phyloP scores from a whole-genome alignment of 2,888 invertebrate species.

The Autographa gamma region DNA sequence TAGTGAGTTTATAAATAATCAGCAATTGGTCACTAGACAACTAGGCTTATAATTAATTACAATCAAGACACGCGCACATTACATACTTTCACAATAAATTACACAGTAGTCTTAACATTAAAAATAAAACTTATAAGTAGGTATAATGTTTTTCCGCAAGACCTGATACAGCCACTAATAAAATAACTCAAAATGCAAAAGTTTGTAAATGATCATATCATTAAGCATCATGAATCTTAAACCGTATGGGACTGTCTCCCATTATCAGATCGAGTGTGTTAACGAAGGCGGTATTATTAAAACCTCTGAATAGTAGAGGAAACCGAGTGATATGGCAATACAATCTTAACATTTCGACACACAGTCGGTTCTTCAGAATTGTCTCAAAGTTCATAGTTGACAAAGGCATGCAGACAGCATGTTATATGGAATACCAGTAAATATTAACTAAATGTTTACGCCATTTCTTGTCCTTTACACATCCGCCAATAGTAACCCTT shows the following conservation, averaged over 20 bases:
- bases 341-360: background rate
- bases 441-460: slow-evolving; percentile 48
- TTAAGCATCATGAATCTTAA: background rate
- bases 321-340: background rate
- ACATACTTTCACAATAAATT: background rate
- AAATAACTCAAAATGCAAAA: too few species aligned
- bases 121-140: background rate
- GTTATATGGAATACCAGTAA: background rate
- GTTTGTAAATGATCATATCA: background rate
- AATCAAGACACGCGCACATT: background rate
- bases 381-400: background rate
- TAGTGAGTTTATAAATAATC: background rate
- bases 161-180: background rate
- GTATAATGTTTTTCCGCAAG: background rate
- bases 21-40: background rate
- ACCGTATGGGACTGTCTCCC: background rate
- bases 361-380: too few species aligned
- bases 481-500: slow-evolving; percentile 91
- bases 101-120: background rate
- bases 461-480: slow-evolving; percentile 80
- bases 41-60: background rate
- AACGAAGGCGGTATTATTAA: background rate
- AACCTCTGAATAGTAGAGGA: background rate
- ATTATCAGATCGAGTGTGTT: background rate
- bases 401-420: background rate